Evolutionary conservation across 2,797 vertebrate genomes (phyloP).

Genomic region (Delichon dasypus): DNA sequence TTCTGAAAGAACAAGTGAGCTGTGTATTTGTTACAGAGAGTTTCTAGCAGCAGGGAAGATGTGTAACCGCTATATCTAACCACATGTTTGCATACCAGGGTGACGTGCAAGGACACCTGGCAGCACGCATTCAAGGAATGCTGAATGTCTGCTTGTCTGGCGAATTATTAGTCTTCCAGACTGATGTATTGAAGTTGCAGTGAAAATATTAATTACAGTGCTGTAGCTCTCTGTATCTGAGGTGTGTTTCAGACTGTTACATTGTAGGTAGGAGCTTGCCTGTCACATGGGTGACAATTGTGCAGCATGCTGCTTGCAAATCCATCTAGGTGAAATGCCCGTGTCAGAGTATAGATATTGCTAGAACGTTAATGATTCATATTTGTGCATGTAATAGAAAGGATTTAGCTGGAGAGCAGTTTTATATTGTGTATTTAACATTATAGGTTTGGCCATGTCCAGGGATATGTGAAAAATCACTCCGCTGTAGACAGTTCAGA

Average conservation of each 20-base stretch:
- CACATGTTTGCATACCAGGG: slow-evolving; percentile 34
- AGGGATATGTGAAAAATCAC: neutral
- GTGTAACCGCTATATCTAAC: neutral
- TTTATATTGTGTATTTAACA: neutral
- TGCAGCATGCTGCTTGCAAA: neutral
- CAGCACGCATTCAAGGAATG: neutral
- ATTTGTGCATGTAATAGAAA: neutral
- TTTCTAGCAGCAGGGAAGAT: neutral
- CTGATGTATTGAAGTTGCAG: neutral
- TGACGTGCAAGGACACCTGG: neutral
- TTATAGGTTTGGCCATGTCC: neutral
- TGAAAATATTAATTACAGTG: neutral
- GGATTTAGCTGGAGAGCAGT: neutral
- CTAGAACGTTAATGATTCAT: neutral
- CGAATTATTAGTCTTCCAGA: neutral
- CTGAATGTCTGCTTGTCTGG: neutral
- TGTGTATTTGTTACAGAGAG: neutral
- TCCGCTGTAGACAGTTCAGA: neutral
- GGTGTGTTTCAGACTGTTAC: neutral
- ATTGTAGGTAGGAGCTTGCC: neutral
- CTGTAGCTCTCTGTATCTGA: neutral
- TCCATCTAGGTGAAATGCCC: accelerated
- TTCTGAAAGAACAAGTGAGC: neutral
- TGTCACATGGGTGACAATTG: accelerated
- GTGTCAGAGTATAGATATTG: accelerated